phyloP scores from a whole-genome alignment of 2,888 invertebrate genomes.

The Drosophila testacea region DNA sequence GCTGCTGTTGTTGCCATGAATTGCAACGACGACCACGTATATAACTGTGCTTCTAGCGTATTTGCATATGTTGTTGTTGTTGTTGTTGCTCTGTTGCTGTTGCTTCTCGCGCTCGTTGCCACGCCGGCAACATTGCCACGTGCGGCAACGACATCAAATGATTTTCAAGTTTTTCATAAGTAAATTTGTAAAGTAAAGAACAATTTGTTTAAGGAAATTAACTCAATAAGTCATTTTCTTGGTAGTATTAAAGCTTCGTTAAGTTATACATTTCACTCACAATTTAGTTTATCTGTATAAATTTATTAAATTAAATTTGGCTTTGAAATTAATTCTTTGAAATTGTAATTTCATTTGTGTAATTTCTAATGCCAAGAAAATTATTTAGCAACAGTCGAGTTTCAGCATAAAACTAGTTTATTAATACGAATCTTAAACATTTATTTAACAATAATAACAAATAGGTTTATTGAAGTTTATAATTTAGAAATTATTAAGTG shows the following conservation, averaged over 20 bases:
- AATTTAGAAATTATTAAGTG: too few species aligned
- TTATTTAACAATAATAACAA: too few species aligned
- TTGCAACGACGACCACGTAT: slow-evolving; percentile 4
- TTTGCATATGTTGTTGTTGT: slow-evolving; percentile 29
- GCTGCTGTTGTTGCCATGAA: slow-evolving; percentile 15
- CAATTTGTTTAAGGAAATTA: background rate
- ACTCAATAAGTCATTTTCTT: background rate
- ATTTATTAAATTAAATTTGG: too few species aligned
- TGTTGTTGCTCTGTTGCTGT: slow-evolving; percentile 14
- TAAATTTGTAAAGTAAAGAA: slow-evolving; percentile 20
- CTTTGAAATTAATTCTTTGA: too few species aligned
- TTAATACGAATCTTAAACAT: too few species aligned
- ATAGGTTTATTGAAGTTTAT: too few species aligned
- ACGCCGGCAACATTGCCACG: slow-evolving; percentile 39
- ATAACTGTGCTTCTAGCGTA: slow-evolving; percentile 42
- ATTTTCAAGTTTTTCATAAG: slow-evolving; percentile 14
- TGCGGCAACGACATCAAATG: slow-evolving; percentile 42
- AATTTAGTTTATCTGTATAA: too few species aligned
- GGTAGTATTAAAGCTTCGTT: background rate
- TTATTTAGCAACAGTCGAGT: background rate
- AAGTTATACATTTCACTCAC: too few species aligned
- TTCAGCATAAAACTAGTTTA: background rate
- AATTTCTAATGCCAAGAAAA: background rate
- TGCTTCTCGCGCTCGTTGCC: slow-evolving; percentile 3
- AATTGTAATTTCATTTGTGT: too few species aligned